Conservation (phyloP, 2,888 invertebrate species). For the Galerucella pusilla region DNA sequence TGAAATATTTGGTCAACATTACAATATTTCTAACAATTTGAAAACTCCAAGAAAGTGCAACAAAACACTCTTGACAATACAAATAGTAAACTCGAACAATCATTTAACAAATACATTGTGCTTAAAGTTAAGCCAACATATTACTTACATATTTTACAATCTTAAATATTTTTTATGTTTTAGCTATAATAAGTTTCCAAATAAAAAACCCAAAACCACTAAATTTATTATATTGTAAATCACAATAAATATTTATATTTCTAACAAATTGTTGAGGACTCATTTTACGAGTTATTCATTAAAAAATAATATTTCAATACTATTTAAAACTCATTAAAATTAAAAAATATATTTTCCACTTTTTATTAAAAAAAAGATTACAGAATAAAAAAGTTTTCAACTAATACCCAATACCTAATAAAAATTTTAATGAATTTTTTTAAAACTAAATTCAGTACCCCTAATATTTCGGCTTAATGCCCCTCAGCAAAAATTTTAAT, state of each 20-base stretch:
- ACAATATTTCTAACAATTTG: slow-evolving; percentile 41
- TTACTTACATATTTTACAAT: slow-evolving; percentile 52
- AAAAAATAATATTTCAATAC: slow-evolving; percentile 7
- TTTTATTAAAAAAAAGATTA: slow-evolving; percentile 11
- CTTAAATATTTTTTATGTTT: slow-evolving; percentile 41
- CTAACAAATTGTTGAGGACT: slow-evolving; percentile 55
- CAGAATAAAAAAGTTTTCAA: not conserved
- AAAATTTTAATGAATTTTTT: slow-evolving; percentile 37
- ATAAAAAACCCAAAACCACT: slow-evolving; percentile 58
- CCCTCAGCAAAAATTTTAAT: slow-evolving; percentile 56
- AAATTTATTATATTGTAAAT: slow-evolving; percentile 51
- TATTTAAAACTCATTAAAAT: not conserved
- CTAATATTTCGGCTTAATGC: slow-evolving; percentile 60
- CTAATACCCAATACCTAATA: not conserved
- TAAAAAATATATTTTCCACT: not conserved
- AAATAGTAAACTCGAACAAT: slow-evolving; percentile 36
- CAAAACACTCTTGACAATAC: slow-evolving; percentile 55
- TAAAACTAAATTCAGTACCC: slow-evolving; percentile 48
- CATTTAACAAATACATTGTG: slow-evolving; percentile 37
- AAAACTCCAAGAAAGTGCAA: slow-evolving; percentile 53
- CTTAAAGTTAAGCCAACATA: slow-evolving; percentile 44
- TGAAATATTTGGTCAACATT: slow-evolving; percentile 2
- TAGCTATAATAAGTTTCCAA: slow-evolving; percentile 50
- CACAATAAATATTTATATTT: slow-evolving; percentile 49
- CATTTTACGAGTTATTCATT: slow-evolving; percentile 10